Conservation (phyloP, 1,140 invertebrate genomes). For the Schlechtendalia chinensis region DNA sequence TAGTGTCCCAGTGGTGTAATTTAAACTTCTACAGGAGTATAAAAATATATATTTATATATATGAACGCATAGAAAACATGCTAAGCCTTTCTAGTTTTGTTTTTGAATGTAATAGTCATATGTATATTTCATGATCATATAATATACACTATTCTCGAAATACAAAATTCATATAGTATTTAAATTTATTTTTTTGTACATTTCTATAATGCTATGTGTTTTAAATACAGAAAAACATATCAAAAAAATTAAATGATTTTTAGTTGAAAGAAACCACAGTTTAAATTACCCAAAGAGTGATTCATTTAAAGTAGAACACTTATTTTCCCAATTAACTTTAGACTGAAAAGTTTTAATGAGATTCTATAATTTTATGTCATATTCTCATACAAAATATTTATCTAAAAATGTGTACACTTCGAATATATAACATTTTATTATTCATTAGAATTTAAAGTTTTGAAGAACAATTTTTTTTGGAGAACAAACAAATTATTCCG, state of each 20-base stretch:
- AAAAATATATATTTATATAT: conserved; percentile 10
- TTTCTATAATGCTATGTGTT: neutral
- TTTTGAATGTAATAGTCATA: neutral
- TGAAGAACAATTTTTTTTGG: too few relatives aligned
- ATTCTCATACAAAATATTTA: too few relatives aligned
- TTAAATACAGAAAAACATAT: conserved; percentile 7
- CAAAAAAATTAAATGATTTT: conserved; percentile 1
- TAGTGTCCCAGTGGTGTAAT: neutral
- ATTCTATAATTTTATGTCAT: too few relatives aligned
- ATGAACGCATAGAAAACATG: neutral
- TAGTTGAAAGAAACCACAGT: neutral
- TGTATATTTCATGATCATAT: neutral
- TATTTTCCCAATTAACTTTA: too few relatives aligned
- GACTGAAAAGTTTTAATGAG: too few relatives aligned
- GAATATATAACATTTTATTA: too few relatives aligned
- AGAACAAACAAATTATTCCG: too few relatives aligned
- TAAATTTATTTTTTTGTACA: neutral
- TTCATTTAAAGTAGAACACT: too few relatives aligned
- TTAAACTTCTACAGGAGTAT: conserved; percentile 16
- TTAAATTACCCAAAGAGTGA: too few relatives aligned
- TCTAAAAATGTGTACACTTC: too few relatives aligned
- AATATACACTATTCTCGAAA: neutral
- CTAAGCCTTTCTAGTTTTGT: conserved; percentile 29
- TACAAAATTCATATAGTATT: conserved; percentile 6
- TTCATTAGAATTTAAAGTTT: too few relatives aligned